These are phyloP conservation scores for Hermaeophaga mercurialis DNA, from an alignment of 2,888 invertebrate species.

Conservation along the genomic window DNA sequence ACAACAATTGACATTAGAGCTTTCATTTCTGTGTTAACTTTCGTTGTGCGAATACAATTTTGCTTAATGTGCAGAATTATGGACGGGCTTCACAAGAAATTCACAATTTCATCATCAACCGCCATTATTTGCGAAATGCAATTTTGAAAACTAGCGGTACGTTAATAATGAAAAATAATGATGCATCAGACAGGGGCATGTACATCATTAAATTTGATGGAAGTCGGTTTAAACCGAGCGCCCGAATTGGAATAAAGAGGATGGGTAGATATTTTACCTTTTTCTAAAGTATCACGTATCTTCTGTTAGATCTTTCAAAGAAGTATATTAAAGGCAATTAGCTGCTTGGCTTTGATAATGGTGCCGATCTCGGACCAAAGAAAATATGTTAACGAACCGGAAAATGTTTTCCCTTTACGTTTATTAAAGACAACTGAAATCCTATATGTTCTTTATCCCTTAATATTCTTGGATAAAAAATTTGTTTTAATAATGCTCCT, in stretches of 20 bases:
- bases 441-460: too few species aligned
- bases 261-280: constrained; percentile 23
- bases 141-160: constrained; percentile 56
- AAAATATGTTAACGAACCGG: too few species aligned
- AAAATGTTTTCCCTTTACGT: too few species aligned
- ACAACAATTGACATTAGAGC: too few species aligned
- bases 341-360: too few species aligned
- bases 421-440: too few species aligned
- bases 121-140: constrained; percentile 49
- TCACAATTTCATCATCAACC: constrained; percentile 34
- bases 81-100: constrained; percentile 19
- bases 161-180: constrained; percentile 59
- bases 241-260: constrained; percentile 34
- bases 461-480: too few species aligned
- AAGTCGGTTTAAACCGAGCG: constrained; percentile 47
- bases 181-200: constrained; percentile 54
- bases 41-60: constrained; percentile 6
- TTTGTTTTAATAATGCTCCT: too few species aligned
- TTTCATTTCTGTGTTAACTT: too few species aligned
- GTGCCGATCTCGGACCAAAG: too few species aligned
- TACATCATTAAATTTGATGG: constrained; percentile 58
- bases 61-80: constrained; percentile 17
- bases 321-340: too few species aligned
- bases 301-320: too few species aligned
- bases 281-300: constrained; percentile 4